Base-by-base conservation (phyloP, 2,797 vertebrate species). In the Phrynocephalus vlangalii region DNA sequence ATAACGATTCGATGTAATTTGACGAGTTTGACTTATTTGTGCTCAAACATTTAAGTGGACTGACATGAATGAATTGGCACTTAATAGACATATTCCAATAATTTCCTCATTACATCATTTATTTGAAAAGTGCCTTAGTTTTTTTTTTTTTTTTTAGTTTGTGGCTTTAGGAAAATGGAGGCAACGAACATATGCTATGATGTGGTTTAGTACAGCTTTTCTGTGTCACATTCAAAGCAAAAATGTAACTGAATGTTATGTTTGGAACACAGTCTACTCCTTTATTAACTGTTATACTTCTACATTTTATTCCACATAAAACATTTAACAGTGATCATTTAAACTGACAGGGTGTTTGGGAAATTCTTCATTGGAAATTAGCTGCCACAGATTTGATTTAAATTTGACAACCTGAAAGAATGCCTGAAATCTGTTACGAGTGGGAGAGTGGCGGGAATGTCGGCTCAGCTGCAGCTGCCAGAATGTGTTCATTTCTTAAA, bases 231-330 rank as follows among this genome's bases (percentile, higher is more conserved):
- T 95, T 94, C 94, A 95, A 94, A 95, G 95, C 90, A 92, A 92
- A 95, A 93, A 83, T 92, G 88, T 92, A 95, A 87, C 92, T 92
- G 90, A 93, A 92, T 95, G 91, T 95, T 95, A 88, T 93, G 90
- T 71, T 95, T 95, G 95, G 95, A 95, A 92, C 91, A 70, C 0
- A 0, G 28, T 89, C 91, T 87, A 91, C 93, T 90, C 92, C 88
- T 94, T 94, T 95, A 95, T 95, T 92, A 95, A 93, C 94, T 95
- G 95, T 90, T 93, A 92, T 78, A 95, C 91, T 94, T 94, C 89
- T 95, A 89, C 86, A 86, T 94, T 91, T 88, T 94, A 95, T 94
- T 94, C 87, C 90, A 92, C 93, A 90, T 93, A 93, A 94, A 95
- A 92, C 67, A 89, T 93, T 95, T 93, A 93, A 88, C 78, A 90